Conservation (phyloP, 2,113 vertebrate genomes). For the Corvus moneduloides region DNA sequence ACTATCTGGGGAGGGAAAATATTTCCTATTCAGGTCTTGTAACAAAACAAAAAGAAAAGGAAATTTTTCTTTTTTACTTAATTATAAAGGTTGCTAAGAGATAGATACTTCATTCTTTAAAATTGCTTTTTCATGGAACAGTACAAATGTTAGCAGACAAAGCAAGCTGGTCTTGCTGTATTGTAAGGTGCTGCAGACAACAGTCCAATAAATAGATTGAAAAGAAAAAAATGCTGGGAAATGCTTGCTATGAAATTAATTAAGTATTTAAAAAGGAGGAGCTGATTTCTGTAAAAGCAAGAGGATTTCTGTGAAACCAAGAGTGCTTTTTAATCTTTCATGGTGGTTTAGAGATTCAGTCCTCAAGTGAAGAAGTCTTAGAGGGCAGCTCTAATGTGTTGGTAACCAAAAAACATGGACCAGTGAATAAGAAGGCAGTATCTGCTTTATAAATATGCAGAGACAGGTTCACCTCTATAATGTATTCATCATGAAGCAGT, state of each 20-base stretch:
- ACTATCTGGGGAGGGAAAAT: neutral
- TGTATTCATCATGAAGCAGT: neutral
- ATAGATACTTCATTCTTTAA: neutral
- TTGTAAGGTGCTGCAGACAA: neutral
- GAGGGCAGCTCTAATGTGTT: neutral
- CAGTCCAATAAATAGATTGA: neutral
- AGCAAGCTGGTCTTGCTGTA: neutral
- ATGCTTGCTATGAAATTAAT: constrained; percentile 10
- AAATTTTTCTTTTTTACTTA: neutral
- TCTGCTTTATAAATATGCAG: neutral
- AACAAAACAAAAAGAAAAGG: neutral
- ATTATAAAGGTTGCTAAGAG: neutral
- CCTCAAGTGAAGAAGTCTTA: neutral
- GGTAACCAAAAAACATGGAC: neutral
- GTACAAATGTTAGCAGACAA: neutral
- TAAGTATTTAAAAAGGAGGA: neutral
- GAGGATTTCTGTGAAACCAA: constrained; percentile 5
- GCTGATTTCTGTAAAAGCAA: neutral
- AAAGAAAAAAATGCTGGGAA: neutral
- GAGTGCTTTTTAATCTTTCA: constrained; percentile 2
- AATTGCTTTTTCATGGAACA: neutral
- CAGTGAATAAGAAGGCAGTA: neutral
- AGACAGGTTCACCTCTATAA: neutral
- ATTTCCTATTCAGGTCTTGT: neutral
- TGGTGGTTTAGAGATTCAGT: neutral